Conservation (phyloP, 2,888 invertebrate genomes). For the Meiosimyza decipiens region DNA sequence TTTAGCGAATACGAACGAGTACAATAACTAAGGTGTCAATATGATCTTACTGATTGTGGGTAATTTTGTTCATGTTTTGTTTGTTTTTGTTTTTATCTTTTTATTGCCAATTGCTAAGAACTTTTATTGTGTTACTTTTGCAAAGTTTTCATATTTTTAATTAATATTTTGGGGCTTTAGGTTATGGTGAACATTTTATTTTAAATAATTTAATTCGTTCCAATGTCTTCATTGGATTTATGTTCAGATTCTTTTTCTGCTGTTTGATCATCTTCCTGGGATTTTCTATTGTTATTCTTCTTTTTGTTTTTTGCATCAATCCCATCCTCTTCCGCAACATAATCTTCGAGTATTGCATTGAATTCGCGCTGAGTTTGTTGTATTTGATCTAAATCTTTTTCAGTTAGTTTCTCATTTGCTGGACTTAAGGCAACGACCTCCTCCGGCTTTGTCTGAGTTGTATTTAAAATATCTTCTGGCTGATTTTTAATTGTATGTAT, state of each 20-base stretch:
- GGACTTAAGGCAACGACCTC: slow-evolving; percentile 2
- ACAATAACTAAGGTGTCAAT: slow-evolving; percentile 1
- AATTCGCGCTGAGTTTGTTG: background rate
- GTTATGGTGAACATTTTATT: background rate
- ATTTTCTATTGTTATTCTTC: background rate
- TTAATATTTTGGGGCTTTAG: no score
- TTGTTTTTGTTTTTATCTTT: no score
- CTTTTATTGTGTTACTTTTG: no score
- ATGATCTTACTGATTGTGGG: slow-evolving; percentile 7
- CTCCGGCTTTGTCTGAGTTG: slow-evolving; percentile 36
- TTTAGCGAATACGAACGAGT: no score
- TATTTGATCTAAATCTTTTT: slow-evolving; percentile 2
- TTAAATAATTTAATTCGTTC: slow-evolving; percentile 10
- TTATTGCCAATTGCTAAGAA: no score
- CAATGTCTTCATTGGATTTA: slow-evolving; percentile 3
- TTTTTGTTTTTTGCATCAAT: background rate
- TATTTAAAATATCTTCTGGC: slow-evolving; percentile 43
- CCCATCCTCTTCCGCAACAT: background rate
- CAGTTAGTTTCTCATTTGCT: background rate
- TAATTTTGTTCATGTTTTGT: no score
- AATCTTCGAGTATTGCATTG: background rate
- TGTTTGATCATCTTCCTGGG: no score
- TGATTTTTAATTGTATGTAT: slow-evolving; percentile 11
- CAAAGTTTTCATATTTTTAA: no score
- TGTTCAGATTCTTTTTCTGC: background rate